A percentile compares a stretch with the other conserved stretches of the same genome.
Conservation (phyloP, 2,113 vertebrate genomes). For the Morone saxatilis region DNA sequence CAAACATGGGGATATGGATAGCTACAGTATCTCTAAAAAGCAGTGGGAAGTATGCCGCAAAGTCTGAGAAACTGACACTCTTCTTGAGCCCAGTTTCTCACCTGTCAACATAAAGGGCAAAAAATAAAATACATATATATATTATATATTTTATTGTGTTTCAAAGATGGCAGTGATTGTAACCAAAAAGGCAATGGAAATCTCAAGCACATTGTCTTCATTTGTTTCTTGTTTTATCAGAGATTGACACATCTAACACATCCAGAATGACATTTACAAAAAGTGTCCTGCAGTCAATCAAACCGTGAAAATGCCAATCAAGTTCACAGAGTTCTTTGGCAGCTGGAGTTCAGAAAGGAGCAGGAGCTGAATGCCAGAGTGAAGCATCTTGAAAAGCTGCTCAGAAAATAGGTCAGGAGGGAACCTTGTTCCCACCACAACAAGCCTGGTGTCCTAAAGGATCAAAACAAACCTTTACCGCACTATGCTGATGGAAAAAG, state of each 20-base stretch:
- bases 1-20: conserved; percentile 42
- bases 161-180: conserved; percentile 25
- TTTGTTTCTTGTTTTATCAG: conserved; percentile 43
- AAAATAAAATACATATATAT: background rate
- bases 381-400: conserved; percentile 49
- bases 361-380: conserved; percentile 54
- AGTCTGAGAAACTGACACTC: conserved; percentile 44
- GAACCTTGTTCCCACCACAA: conserved; percentile 55
- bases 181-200: conserved; percentile 29
- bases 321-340: conserved; percentile 58
- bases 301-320: conserved; percentile 56
- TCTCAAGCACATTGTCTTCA: conserved; percentile 25
- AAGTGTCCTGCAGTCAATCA: conserved; percentile 66
- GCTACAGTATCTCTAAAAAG: conserved; percentile 48
- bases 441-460: conserved; percentile 48
- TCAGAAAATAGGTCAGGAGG: conserved; percentile 67
- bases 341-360: conserved; percentile 50
- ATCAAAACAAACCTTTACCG: conserved; percentile 39
- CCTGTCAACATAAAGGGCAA: conserved; percentile 38
- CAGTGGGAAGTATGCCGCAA: conserved; percentile 21
- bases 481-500: conserved; percentile 10
- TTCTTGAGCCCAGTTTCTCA: conserved; percentile 32
- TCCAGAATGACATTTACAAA: conserved; percentile 62
- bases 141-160: background rate
- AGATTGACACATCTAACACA: conserved; percentile 52